Evolutionary conservation across 2,888 invertebrate genomes (phyloP).

Genomic region (Parnassius mnemosyne): DNA sequence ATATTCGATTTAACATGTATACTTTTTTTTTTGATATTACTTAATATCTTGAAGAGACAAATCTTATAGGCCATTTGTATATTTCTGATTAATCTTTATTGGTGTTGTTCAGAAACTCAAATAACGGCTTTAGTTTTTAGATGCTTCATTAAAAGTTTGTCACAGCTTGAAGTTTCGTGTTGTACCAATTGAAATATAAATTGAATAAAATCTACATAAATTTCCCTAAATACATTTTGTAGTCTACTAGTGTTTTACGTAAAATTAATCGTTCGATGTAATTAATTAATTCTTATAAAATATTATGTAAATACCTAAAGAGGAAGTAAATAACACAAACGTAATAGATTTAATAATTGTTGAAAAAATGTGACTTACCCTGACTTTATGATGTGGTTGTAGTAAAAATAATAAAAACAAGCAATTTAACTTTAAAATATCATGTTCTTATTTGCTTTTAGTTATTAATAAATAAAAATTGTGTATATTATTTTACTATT

Average conservation of each 20-base stretch:
- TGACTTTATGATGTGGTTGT: conserved; percentile 56
- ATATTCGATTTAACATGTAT: no score
- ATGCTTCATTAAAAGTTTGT: background rate
- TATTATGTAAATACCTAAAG: conserved; percentile 11
- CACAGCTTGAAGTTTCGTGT: conserved; percentile 4
- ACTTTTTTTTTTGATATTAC: no score
- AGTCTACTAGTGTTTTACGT: conserved; percentile 16
- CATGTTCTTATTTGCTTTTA: conserved; percentile 31
- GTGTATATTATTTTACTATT: conserved; percentile 4
- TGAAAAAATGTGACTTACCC: conserved; percentile 54
- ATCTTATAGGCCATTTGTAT: no score
- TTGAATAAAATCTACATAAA: conserved; percentile 1
- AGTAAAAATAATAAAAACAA: conserved; percentile 53
- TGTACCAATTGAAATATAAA: conserved; percentile 3
- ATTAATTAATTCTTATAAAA: conserved; percentile 4
- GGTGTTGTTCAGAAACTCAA: no score
- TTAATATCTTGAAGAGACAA: no score
- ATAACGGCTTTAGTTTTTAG: background rate
- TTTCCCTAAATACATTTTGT: conserved; percentile 10
- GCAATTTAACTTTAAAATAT: conserved; percentile 52
- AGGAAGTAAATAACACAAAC: conserved; percentile 33
- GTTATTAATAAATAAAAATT: conserved; percentile 23
- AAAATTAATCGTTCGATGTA: conserved; percentile 11
- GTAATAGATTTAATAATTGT: conserved; percentile 50
- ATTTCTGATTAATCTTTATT: no score